These are phyloP conservation scores for Meloe dianella DNA, from an alignment of 2,888 invertebrate species.

Conservation along the genomic window DNA sequence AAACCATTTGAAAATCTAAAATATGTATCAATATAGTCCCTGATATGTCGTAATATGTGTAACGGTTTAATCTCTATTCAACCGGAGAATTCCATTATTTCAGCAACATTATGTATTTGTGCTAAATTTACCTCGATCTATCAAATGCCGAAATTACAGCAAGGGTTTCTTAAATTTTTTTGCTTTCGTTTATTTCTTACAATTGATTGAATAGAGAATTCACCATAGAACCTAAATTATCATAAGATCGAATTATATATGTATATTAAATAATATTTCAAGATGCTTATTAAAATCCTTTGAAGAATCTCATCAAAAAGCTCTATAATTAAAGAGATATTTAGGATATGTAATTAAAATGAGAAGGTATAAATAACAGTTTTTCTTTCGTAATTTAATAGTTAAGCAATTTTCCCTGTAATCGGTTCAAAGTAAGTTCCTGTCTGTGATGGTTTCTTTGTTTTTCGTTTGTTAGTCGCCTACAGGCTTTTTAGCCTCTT, in stretches of 20 bases:
- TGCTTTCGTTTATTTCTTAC: neutral
- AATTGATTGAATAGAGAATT: neutral
- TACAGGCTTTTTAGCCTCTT: neutral
- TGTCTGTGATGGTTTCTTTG: conserved; percentile 9
- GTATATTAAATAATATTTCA: neutral
- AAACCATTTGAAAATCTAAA: neutral
- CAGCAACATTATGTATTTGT: conserved; percentile 1
- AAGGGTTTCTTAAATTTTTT: neutral
- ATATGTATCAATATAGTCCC: neutral
- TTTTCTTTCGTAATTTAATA: neutral
- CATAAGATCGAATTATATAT: neutral
- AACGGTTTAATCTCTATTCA: neutral
- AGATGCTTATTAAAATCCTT: neutral
- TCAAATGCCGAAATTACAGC: neutral
- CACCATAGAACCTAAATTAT: neutral
- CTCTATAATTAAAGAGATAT: neutral
- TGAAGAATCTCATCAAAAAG: neutral
- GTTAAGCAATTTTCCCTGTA: conserved; percentile 4
- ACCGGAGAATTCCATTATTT: neutral
- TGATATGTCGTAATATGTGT: neutral
- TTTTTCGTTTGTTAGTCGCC: neutral
- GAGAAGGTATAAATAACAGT: neutral
- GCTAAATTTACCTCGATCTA: neutral
- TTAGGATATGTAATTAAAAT: neutral
- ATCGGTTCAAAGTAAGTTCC: neutral